Evolutionary conservation across 2,888 invertebrate genomes (phyloP), one percentile per base, ranked within the genome.

Genomic region (Mythimna vitellina): DNA sequence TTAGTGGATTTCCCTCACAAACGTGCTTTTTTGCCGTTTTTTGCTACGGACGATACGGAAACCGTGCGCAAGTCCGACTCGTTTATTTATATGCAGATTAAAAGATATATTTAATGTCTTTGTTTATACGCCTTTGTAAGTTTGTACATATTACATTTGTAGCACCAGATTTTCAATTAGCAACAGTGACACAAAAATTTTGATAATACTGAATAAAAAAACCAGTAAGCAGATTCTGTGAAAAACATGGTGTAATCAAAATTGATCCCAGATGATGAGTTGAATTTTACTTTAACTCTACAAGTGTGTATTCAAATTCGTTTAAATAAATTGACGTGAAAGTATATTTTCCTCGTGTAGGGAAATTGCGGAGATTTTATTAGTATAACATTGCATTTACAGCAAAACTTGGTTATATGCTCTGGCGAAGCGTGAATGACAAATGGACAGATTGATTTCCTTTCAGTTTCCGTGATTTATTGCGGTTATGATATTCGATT

Each of bases 361-460:
- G 32, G 35, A n/a, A 29, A 60, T 54, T 42, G 7, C 10, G 17
- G 25, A 35, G 17, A 46, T 1, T 46, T 7, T 49, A 54, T 49
- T 32, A n/a, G 5, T 54, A 5, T 14, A 57, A 58, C 22, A 53
- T 32, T 56, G 35, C 22, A 78, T 61, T 67, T 62, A 54, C 25
- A 35, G 25, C 20, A 35, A 54, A 58, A 63, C 32, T 22, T 57
- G 20, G 20, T 65, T 51, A 60, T n/a, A 54, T 3, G 25, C 60
- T 65, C 56, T 51, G 35, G 17, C 12, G 60, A 53, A 6, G 46
- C 65, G 56, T 65, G 69, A 76, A 81, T 80, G 69, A 65, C 61
- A 81, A 64, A 57, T 42, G 65, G 69, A 54, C 69, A 76, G 46
- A 76, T 73, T 80, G 10, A 9, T 62, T 68, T 76, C 64, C 51